Evolutionary conservation across 2,888 invertebrate species (phyloP), one percentile per base, ranked within the genome.

Genomic region (Epistrophe grossulariae): DNA sequence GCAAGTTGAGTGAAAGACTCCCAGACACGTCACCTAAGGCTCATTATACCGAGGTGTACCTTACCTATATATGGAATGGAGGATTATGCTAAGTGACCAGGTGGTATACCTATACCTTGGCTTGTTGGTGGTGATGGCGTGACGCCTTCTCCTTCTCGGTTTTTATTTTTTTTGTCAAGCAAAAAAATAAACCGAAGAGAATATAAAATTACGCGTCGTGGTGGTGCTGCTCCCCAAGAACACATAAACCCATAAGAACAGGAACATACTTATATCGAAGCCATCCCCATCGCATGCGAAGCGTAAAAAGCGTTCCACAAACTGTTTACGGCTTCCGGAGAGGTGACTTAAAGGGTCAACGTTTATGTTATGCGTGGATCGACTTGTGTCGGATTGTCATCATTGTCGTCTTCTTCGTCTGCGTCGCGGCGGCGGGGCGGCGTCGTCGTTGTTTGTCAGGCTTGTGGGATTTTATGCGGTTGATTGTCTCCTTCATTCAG

Each of bases 51-150:
- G 66, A 79, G 60, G 50, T 19, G 17, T 24, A 43, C 35, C 64
- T 64, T 24, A 43, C 35, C 64, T 64, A 45, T 31, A 81, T 72
- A 40, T 55, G 74, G 70, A 73, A 68, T 72, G 52, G 73, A 78
- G 73, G 52, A 73, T 85, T 85, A 85, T 85, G 85, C 81, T 85
- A 85, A 81, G 78, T 72, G 82, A 79, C 87, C 87, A 87, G 87
- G 74, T 87, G 85, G 85, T 31, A 35, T 19, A 35, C 57, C 17
- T 52, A 50, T 50, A 50, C 59, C 11, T 38, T 28, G 70, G 15
- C 17, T 28, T 59, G 60, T 71, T 50, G 60, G 60, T 50, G 60
- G 60, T 43, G 11, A 72, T 80, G 31, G 70, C 74, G 52, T 85
- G 78, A 81, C 80, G 79, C 73, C 79, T 78, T 72, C 57, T 35